Base-by-base conservation (phyloP, 2,113 vertebrate species). In the Mirza zaza region DNA sequence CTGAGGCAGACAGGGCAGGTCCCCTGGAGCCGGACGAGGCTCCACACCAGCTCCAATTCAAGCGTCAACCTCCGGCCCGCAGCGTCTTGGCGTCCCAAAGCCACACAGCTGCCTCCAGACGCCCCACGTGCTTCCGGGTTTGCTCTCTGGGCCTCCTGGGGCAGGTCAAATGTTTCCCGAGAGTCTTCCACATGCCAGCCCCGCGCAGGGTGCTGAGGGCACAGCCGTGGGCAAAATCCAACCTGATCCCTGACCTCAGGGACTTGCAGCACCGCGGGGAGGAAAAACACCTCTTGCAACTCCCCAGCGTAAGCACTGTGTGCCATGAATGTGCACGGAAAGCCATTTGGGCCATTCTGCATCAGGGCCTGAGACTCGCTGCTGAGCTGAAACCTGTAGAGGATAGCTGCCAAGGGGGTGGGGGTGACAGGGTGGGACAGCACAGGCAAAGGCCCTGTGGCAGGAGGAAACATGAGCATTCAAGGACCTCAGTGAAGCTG, bases 91-190 rank as follows among this genome's bases (percentile, higher is more conserved):
- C 81, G 77, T 32, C 32, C 57, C 36, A 63, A 36, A 63, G 55
- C 55, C 20, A 1, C 1, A 0, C 5, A 20, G 57, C 21, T 45
- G n/a, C 61, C 65, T 77, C 55, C 57, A 34, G 32, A 20, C 25
- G 55, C n/a, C n/a, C 59, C 3, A 0, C 23, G 2, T 14, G n/a
- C 17, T 11, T 9, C 0, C 0, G 29, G 13, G 25, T 18, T 25
- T 45, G 29, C 23, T 96, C 70, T 70, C 65, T 63, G 70, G 75
- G 18, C 70, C 13, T 61, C 59, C 9, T 61, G 36, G 61, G 36
- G 21, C 17, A 32, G 1, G 2, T 6, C 6, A 61, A 36, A 55
- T n/a, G 34, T 84, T 92, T 68, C 68, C 34, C 17, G 23, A 87
- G 75, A n/a, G 23, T 55, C 63, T 83, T 4, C 61, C 6, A 5